These are phyloP conservation scores for Alectura lathami DNA, from an alignment of 2,113 vertebrate genomes.

Conservation along the genomic window DNA sequence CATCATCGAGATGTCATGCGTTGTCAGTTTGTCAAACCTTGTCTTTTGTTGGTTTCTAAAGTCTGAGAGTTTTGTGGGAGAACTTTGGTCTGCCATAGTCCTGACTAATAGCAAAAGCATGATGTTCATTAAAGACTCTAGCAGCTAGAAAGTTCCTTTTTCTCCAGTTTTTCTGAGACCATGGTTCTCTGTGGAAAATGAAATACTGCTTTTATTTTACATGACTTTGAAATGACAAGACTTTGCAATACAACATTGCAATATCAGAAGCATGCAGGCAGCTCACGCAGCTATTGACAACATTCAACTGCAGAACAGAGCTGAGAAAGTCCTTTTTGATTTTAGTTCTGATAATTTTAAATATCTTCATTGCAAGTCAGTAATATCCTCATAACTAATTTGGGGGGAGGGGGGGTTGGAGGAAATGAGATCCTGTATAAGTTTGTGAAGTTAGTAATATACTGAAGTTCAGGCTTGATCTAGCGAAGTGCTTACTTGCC, in stretches of 20 bases:
- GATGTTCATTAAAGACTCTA: background rate
- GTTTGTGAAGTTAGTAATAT: background rate
- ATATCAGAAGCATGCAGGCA: background rate
- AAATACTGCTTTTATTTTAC: background rate
- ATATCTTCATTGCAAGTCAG: background rate
- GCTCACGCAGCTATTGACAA: background rate
- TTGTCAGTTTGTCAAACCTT: slow-evolving; percentile 11
- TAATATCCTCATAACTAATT: background rate
- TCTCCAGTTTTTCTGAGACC: background rate
- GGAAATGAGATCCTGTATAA: fast-evolving
- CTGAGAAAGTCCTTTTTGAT: background rate
- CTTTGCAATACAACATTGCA: background rate
- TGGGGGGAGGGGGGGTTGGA: no score
- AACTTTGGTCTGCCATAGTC: background rate
- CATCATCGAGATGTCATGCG: background rate
- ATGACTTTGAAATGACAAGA: background rate
- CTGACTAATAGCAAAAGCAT: background rate
- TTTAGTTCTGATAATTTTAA: background rate
- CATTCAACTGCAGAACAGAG: background rate
- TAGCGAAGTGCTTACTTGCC: background rate
- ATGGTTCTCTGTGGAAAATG: background rate
- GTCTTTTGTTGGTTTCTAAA: background rate
- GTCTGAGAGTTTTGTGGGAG: background rate
- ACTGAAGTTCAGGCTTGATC: background rate
- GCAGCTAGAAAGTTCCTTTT: background rate